Conservation (phyloP, 2,888 invertebrate species). For the Lycocerus yunnanus region DNA sequence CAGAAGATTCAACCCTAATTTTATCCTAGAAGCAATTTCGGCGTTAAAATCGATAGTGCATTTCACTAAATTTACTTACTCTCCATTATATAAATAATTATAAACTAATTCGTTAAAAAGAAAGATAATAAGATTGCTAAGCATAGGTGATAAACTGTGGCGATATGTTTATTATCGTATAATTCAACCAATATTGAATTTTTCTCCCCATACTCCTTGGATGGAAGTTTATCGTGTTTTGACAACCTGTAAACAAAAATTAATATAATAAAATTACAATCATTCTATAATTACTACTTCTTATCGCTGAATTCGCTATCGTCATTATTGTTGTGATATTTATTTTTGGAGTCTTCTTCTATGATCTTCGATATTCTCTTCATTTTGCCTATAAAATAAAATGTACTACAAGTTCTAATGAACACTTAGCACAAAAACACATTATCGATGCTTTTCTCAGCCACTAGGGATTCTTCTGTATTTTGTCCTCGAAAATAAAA, state of each 20-base stretch:
- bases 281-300: not conserved
- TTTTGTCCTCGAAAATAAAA: not conserved
- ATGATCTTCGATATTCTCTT: not conserved
- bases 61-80: conserved; percentile 65
- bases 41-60: not conserved
- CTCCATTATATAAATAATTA: conserved; percentile 75
- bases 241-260: not conserved
- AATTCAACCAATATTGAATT: conserved; percentile 81
- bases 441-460: not conserved
- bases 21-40: conserved; percentile 53
- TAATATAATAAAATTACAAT: not conserved
- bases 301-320: not conserved
- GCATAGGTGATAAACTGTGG: conserved; percentile 84
- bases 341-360: not conserved
- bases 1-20: conserved; percentile 65
- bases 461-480: not conserved
- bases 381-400: not conserved
- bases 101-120: conserved; percentile 73
- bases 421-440: not conserved
- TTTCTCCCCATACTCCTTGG: conserved; percentile 67
- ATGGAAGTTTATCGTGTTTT: conserved; percentile 51
- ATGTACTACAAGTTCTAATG: not conserved
- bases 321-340: not conserved
- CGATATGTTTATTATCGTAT: conserved; percentile 76
- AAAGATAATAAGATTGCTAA: conserved; percentile 75